Conservation (phyloP, 2,113 vertebrate genomes). For the Myiopsitta monachus region DNA sequence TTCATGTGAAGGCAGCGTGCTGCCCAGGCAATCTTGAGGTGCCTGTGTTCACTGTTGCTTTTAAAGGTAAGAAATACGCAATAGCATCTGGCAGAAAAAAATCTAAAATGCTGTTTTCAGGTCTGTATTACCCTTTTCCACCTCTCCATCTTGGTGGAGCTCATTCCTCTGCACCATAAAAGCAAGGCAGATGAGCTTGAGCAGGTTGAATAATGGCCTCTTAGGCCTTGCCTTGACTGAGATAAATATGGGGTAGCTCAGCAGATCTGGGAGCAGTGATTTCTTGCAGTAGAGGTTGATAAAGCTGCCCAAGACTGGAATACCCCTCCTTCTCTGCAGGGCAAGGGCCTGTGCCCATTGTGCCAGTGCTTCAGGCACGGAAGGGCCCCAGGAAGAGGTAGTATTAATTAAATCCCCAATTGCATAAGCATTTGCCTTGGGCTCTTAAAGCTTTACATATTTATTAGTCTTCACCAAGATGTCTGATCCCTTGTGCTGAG, state of each 20-base stretch:
- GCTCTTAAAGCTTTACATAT: not conserved
- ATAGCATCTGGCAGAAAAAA: not conserved
- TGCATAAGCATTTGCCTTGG: not conserved
- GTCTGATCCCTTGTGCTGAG: not conserved
- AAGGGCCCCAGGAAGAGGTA: not conserved
- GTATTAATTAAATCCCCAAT: not conserved
- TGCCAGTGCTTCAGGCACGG: not conserved
- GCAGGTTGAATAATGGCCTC: not conserved
- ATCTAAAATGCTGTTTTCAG: not conserved
- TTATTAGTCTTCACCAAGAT: not conserved
- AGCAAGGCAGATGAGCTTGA: not conserved
- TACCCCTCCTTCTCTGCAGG: not conserved
- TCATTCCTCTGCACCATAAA: not conserved
- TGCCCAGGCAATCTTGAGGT: not conserved
- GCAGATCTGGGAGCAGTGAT: not conserved
- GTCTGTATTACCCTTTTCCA: not conserved
- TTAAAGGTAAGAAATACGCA: not conserved
- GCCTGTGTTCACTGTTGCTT: not conserved
- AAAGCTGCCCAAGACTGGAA: not conserved
- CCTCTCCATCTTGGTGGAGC: not conserved
- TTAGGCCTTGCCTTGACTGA: not conserved
- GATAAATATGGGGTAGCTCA: not conserved
- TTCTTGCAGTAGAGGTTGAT: not conserved
- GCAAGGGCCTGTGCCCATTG: not conserved
- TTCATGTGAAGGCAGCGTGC: not conserved